Base-by-base conservation (phyloP, 2,888 invertebrate species). In the Apodemia zela region DNA sequence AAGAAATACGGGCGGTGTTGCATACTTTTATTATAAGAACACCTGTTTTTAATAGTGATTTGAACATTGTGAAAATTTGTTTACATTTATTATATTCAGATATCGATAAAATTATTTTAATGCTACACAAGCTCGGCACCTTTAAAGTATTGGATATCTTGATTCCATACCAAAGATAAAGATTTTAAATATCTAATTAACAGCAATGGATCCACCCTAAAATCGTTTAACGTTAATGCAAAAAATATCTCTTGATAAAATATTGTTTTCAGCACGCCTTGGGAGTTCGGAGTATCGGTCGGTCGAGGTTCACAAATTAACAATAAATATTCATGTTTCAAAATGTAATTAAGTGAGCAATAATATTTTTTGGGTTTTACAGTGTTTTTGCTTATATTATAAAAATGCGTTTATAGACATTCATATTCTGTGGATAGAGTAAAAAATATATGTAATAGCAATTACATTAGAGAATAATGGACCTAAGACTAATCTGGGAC, bases 271-370 rank as follows among this genome's bases (percentile, higher is more conserved):
- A 78, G 75, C 76, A 72, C 76, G 81, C 82, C 82, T 81, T 82
- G 84, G 85, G 84, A 85, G 51, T n/a, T 42, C 15, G 33, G 45
- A n/a, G 77, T 81, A 79, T 81, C 80, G 73, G 73, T 71, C 77
- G 78, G 45, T 82, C 81, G 84, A 79, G 68, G 77, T 77, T 81
- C 84, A 85, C 84, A 87, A 87, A 88, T 87, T 88, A 89, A 87
- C 87, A 84, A 87, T 88, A 86, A 86, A 88, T 88, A 87, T 86
- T 88, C 85, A 88, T 86, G 82, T 25, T 29, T 13, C n/a, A 57
- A 29, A 57, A 25, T 57, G 57, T 57, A 54, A 54, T 54, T 54
- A 54, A 54, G 25, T 54, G 25, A 29, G n/a, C 18, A 54, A 29
- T 25, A 29, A 7, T 13, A n/a, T 45, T 17, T 45, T 15, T n/a